Percentiles rank a stretch among this genome's conserved stretches.
phyloP scores from a whole-genome alignment of 1,140 invertebrate species.

The Schlechtendalia chinensis region DNA sequence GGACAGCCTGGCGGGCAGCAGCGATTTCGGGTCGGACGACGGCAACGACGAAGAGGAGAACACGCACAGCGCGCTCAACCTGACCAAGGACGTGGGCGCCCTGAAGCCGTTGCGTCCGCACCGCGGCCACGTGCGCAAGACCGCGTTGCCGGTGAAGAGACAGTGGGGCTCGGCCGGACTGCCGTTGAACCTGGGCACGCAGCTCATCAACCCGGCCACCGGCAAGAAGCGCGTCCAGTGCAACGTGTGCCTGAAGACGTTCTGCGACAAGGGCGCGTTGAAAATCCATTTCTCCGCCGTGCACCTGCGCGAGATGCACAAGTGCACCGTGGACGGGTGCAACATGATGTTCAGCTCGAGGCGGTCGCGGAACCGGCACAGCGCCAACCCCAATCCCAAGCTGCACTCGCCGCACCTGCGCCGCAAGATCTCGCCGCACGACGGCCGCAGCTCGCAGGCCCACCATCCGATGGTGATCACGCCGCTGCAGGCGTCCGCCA shows the following conservation, averaged over 20 bases:
- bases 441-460: conserved; percentile 81
- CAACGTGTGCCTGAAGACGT: conserved; percentile 97
- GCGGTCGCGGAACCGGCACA: conserved; percentile 91
- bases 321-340: conserved; percentile 97
- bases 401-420: conserved; percentile 91
- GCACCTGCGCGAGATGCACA: conserved; percentile 98
- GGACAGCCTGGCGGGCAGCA: conserved; percentile 54
- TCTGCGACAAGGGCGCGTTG: conserved; percentile 98
- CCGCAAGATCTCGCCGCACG: conserved; percentile 88
- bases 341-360: conserved; percentile 99
- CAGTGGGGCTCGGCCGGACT: conserved; percentile 76
- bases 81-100: conserved; percentile 60
- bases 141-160: conserved; percentile 83
- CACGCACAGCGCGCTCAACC: conserved; percentile 67
- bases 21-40: conserved; percentile 63
- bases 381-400: conserved; percentile 97
- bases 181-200: conserved; percentile 82
- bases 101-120: conserved; percentile 55
- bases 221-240: conserved; percentile 97
- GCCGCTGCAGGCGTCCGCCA: conserved; percentile 66
- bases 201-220: conserved; percentile 86
- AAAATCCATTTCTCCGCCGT: conserved; percentile 99
- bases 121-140: conserved; percentile 63
- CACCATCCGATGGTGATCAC: conserved; percentile 72
- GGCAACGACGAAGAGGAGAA: conserved; percentile 66